A percentile compares a stretch with the other conserved stretches of the same genome.
phyloP scores from a whole-genome alignment of 2,888 invertebrate genomes.

The Polia nebulosa region DNA sequence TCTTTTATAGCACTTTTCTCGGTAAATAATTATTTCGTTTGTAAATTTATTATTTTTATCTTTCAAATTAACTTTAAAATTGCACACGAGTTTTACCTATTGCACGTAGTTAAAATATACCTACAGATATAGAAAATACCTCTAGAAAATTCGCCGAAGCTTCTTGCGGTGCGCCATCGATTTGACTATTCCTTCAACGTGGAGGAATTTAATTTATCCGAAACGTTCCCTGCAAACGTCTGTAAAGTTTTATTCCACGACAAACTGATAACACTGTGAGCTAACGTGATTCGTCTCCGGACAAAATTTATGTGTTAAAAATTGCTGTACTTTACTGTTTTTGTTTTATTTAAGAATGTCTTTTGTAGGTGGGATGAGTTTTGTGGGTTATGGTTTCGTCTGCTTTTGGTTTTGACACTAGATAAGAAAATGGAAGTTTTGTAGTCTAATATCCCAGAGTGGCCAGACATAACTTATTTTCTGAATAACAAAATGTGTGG shows the following conservation, averaged over 20 bases:
- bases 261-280: conserved; percentile 71
- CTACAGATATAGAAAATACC: conserved; percentile 36
- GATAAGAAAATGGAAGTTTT: neutral
- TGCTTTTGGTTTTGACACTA: neutral
- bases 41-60: too few species aligned
- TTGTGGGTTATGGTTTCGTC: neutral
- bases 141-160: conserved; percentile 54
- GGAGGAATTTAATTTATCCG: conserved; percentile 76
- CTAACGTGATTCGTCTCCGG: conserved; percentile 65
- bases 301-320: conserved; percentile 59
- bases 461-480: too few species aligned
- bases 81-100: neutral
- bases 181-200: conserved; percentile 71
- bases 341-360: neutral
- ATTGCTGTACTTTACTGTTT: conserved; percentile 14
- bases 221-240: conserved; percentile 67
- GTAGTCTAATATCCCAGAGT: too few species aligned
- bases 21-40: too few species aligned
- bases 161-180: conserved; percentile 54
- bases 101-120: neutral
- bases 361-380: conserved; percentile 20
- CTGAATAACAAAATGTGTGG: too few species aligned
- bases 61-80: neutral
- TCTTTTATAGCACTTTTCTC: too few species aligned
- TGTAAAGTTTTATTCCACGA: conserved; percentile 73